Base-by-base conservation (phyloP, 1,140 invertebrate genomes). In the Atopsyche davidsoni region DNA sequence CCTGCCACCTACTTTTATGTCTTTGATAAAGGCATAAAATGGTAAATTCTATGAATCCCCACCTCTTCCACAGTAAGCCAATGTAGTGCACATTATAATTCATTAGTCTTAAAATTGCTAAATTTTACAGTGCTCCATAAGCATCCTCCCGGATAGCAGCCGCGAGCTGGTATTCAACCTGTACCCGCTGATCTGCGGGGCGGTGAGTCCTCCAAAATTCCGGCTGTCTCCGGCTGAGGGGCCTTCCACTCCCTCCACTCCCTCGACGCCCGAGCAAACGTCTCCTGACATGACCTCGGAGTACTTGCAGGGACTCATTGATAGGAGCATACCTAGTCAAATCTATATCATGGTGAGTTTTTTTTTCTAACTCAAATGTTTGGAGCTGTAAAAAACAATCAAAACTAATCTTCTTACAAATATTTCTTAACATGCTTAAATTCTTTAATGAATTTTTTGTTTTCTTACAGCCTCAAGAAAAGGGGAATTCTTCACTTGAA, bases 131-230 rank as follows among this genome's bases (percentile, higher is more conserved):
- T 68, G 79, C n/a, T 75, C 78, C 31, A 70, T 86, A 18, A 75
- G 79, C 23, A 73, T 87, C 11, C 70, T 85, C 35, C 85, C 86
- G 0, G 70, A 76, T 18, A 77, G 75, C 38, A 71, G 64, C 46
- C 75, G 81, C 44, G 72, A 75, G 41, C 59, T 88, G 34, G 75
- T 75, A 51, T 87, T 85, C 67, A 87, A 85, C 60, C 70, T 88
- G 28, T 86, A 86, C 60, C 85, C 86, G 2, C 64, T 89, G 47
- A 67, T 83, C 9, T 75, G 83, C 14, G 86, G 86, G 3, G 78
- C 80, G 61, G 81, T 86, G 10, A 68, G 73, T 4, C 70, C 86
- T 23, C 86, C 86, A 7, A 77, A 77, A 60, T 70, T 89, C 48
- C 75, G 75, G 57, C 67, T 87, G 2, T 70, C 68, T 13, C 62